Conservation (phyloP, 2,888 invertebrate species). For the Nemotelus nigrinus region DNA sequence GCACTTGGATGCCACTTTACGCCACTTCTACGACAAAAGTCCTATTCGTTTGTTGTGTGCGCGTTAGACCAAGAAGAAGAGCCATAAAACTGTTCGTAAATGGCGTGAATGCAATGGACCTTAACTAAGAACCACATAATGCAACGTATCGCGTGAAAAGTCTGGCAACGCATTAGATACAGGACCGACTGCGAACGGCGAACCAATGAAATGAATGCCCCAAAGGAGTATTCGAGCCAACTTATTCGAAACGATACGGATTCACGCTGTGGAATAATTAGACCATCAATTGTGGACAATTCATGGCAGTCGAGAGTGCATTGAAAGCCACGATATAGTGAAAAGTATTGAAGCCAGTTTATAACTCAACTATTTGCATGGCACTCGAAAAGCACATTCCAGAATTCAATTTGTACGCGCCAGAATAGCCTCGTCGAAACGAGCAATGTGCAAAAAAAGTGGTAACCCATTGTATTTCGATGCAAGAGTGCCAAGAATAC, state of each 20-base stretch:
- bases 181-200: not conserved
- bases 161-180: constrained; percentile 13
- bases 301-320: constrained; percentile 54
- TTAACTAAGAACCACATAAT: not conserved
- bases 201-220: not conserved
- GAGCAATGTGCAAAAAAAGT: not conserved
- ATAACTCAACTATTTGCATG: constrained; percentile 41
- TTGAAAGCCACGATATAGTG: not conserved
- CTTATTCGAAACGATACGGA: not conserved
- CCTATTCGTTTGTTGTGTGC: constrained; percentile 12
- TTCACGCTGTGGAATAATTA: constrained; percentile 59
- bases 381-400: constrained; percentile 33
- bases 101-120: not conserved
- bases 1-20: constrained; percentile 35
- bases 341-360: constrained; percentile 25
- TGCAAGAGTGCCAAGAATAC: constrained; percentile 7
- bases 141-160: constrained; percentile 25
- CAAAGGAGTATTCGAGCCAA: not conserved
- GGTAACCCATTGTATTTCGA: constrained; percentile 9
- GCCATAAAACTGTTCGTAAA: not conserved
- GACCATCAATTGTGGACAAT: constrained; percentile 63
- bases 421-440: not conserved
- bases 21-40: not conserved
- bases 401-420: constrained; percentile 31
- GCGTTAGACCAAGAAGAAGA: constrained; percentile 6